Conservation (phyloP, 2,888 invertebrate species). For the Lathronympha strigana region DNA sequence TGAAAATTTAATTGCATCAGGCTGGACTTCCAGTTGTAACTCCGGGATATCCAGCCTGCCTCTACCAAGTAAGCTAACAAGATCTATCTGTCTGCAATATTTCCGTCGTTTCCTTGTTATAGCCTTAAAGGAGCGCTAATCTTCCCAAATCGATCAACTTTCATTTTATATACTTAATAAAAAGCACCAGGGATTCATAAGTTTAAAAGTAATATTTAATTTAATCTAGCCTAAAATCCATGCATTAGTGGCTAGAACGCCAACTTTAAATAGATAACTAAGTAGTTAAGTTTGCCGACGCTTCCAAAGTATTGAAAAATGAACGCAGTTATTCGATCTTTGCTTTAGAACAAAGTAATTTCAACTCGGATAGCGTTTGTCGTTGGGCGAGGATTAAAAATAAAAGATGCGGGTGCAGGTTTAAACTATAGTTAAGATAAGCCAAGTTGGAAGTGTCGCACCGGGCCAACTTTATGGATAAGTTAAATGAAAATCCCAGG, state of each 20-base stretch:
- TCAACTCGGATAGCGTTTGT: slow-evolving; percentile 72
- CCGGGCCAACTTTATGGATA: slow-evolving; percentile 64
- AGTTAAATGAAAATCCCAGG: slow-evolving; percentile 65
- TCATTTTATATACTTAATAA: slow-evolving; percentile 25
- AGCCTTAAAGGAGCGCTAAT: no score
- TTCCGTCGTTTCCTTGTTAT: no score
- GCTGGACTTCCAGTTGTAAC: no score
- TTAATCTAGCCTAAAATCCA: slow-evolving; percentile 33
- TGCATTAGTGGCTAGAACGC: slow-evolving; percentile 42
- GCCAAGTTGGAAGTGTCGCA: slow-evolving; percentile 57
- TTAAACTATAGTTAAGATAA: slow-evolving; percentile 79
- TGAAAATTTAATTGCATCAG: no score
- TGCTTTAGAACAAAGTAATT: slow-evolving; percentile 77
- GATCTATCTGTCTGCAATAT: no score
- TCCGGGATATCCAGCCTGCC: no score
- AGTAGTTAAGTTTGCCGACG: slow-evolving; percentile 68
- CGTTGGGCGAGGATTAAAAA: slow-evolving; percentile 72
- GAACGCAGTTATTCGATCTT: slow-evolving; percentile 76
- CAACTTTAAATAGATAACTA: slow-evolving; percentile 64
- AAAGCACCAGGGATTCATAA: no score
- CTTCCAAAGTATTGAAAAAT: slow-evolving; percentile 78
- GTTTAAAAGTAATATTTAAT: slow-evolving; percentile 17
- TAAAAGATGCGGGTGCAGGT: slow-evolving; percentile 69
- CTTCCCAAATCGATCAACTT: no score
- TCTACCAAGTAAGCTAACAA: no score